A percentile compares a stretch with the other conserved stretches of the same genome.
Conservation (phyloP, 2,888 invertebrate species). For the Smittia sp. region DNA sequence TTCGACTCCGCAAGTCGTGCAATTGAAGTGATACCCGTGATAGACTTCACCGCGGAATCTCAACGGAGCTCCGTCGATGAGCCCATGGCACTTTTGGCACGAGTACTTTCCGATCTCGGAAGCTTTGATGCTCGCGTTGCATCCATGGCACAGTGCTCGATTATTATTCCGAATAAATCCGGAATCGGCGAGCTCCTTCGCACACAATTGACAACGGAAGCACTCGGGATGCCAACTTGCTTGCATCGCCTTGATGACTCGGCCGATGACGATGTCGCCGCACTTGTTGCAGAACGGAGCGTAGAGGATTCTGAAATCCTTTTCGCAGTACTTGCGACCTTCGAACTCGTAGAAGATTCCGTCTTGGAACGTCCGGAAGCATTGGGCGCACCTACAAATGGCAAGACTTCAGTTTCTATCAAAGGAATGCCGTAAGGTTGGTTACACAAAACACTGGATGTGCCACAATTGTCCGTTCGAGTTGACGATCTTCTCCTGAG, state of each 20-base stretch:
- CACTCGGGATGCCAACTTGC: slow-evolving; percentile 98
- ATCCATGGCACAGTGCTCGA: slow-evolving; percentile 89
- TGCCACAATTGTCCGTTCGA: slow-evolving; percentile 99
- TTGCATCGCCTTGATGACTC: slow-evolving; percentile 99
- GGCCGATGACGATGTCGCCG: slow-evolving; percentile 93
- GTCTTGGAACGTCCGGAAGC: slow-evolving; percentile 96
- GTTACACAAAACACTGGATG: slow-evolving; percentile 98
- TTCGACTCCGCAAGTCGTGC: slow-evolving; percentile 87
- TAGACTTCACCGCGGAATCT: slow-evolving; percentile 94
- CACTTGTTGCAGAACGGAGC: slow-evolving; percentile 89
- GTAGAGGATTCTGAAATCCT: slow-evolving; percentile 96
- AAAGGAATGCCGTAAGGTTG: slow-evolving; percentile 45
- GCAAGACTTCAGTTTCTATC: slow-evolving; percentile 24
- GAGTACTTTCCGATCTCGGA: slow-evolving; percentile 93
- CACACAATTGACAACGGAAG: slow-evolving; percentile 94
- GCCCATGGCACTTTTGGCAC: slow-evolving; percentile 95
- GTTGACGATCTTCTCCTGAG: slow-evolving; percentile 97
- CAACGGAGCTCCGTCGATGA: slow-evolving; percentile 87
- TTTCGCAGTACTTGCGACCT: slow-evolving; percentile 97
- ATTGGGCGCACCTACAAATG: slow-evolving; percentile 85
- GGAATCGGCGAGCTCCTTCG: slow-evolving; percentile 86
- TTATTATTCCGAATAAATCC: slow-evolving; percentile 91
- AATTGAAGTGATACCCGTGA: slow-evolving; percentile 99
- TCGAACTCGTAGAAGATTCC: slow-evolving; percentile 99
- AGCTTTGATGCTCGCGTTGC: slow-evolving; percentile 94